Percentiles rank a stretch among this genome's conserved stretches.
Conservation (phyloP, 2,888 invertebrate genomes). For the Corbicula japonica region DNA sequence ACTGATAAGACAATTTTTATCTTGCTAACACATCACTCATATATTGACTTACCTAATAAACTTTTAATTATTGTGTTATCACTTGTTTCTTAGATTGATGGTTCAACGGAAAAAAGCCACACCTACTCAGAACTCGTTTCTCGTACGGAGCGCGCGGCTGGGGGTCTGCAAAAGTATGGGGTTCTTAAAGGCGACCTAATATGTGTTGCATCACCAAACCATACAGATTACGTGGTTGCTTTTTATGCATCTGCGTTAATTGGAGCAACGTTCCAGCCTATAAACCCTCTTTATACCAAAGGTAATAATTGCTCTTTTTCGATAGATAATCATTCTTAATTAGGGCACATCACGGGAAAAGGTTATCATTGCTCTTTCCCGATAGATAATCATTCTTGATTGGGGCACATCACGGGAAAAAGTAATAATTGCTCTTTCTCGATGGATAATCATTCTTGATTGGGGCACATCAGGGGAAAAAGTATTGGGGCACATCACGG, state of each 20-base stretch:
- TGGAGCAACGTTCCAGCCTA: constrained; percentile 54
- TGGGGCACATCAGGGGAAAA: not conserved
- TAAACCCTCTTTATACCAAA: constrained; percentile 62
- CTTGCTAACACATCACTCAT: too few relatives aligned
- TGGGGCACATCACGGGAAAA: not conserved
- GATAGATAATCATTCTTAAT: not conserved
- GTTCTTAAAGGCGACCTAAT: constrained; percentile 61
- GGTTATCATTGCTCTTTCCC: not conserved
- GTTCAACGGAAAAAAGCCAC: constrained; percentile 21
- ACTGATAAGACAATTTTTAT: too few relatives aligned
- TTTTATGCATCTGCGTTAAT: constrained; percentile 56
- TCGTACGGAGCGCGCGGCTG: constrained; percentile 37
- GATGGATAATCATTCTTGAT: not conserved
- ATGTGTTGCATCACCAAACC: constrained; percentile 56
- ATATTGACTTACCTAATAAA: too few relatives aligned
- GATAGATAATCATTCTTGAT: not conserved
- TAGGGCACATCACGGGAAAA: not conserved
- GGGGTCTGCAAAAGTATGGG: constrained; percentile 55
- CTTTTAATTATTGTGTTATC: too few relatives aligned
- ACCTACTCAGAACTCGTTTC: constrained; percentile 41
- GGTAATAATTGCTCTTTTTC: constrained; percentile 28
- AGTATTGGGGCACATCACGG: not conserved
- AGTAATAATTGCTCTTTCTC: not conserved
- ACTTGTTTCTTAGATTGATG: constrained; percentile 47
- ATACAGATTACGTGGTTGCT: constrained; percentile 54